Percentiles rank a stretch among this genome's conserved stretches.
Evolutionary conservation across 2,888 invertebrate species (phyloP).

Genomic region (Xanthorhoe designata): DNA sequence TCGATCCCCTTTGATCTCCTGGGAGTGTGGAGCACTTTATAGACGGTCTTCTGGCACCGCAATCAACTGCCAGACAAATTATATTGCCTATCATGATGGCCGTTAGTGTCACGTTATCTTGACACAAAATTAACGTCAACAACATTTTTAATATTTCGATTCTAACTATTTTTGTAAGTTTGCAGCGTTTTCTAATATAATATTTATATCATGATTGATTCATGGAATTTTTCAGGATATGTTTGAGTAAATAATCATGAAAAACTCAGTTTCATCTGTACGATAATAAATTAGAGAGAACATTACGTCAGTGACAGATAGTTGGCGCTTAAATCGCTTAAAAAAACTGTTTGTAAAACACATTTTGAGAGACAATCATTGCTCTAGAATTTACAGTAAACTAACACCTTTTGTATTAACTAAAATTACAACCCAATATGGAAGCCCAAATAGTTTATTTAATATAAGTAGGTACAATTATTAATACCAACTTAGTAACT

Average conservation of each 20-base stretch:
- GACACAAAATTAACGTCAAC: not conserved
- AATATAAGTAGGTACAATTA: too few species aligned
- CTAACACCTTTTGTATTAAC: too few species aligned
- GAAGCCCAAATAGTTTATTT: too few species aligned
- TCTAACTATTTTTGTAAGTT: constrained; percentile 1
- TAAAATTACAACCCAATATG: too few species aligned
- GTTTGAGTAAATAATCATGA: constrained; percentile 35
- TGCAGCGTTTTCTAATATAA: constrained; percentile 16
- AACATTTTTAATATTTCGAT: not conserved
- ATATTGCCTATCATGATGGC: not conserved
- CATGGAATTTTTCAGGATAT: constrained; percentile 35
- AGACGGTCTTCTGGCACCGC: constrained; percentile 21
- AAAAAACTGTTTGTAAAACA: constrained; percentile 30
- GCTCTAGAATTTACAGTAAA: too few species aligned
- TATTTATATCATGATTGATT: constrained; percentile 17
- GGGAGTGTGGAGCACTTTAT: constrained; percentile 45
- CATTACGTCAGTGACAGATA: constrained; percentile 38
- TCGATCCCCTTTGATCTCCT: constrained; percentile 56
- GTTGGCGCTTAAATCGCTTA: constrained; percentile 32
- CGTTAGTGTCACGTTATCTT: not conserved
- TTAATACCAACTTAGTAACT: not conserved
- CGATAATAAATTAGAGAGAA: constrained; percentile 34
- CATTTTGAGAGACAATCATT: constrained; percentile 7
- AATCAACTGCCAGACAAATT: constrained; percentile 16
- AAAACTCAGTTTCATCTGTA: constrained; percentile 29